These are phyloP conservation scores for Myripristis jacobus DNA, from an alignment of 2,797 vertebrate genomes.

Conservation along the genomic window DNA sequence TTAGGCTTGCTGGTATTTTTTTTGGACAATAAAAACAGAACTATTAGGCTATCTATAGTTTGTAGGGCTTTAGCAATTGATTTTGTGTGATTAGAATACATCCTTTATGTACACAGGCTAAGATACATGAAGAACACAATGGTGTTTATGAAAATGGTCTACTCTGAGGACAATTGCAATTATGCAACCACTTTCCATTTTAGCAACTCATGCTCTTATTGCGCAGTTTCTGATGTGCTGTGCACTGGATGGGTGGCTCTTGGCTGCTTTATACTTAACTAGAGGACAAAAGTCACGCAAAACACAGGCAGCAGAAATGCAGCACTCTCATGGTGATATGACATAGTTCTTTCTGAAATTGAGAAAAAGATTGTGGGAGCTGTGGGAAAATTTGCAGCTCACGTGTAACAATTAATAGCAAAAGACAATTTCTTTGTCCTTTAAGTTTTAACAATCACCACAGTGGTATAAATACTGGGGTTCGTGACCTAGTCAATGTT, in stretches of 20 bases:
- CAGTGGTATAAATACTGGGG: constrained; percentile 38
- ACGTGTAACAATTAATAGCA: neutral
- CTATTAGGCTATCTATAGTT: neutral
- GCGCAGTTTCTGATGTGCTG: constrained; percentile 23
- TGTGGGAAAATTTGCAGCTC: too few relatives aligned
- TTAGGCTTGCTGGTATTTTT: neutral
- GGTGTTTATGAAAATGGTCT: neutral
- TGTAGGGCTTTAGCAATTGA: neutral
- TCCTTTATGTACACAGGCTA: neutral
- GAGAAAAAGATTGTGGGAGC: too few relatives aligned
- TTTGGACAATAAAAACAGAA: neutral
- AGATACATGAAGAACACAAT: neutral
- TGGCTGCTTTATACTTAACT: constrained; percentile 13
- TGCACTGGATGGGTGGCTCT: constrained; percentile 18
- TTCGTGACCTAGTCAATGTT: constrained; percentile 36
- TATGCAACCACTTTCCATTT: constrained; percentile 54
- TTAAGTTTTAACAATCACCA: too few relatives aligned
- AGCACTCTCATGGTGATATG: neutral
- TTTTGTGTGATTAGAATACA: neutral
- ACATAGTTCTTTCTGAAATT: too few relatives aligned
- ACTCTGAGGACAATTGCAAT: constrained; percentile 18
- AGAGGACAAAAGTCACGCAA: constrained; percentile 19
- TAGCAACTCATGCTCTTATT: constrained; percentile 24
- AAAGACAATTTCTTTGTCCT: too few relatives aligned
- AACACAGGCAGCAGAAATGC: constrained; percentile 13